These are phyloP conservation scores for Operophtera brumata DNA, from an alignment of 2,888 invertebrate genomes.

Conservation along the genomic window DNA sequence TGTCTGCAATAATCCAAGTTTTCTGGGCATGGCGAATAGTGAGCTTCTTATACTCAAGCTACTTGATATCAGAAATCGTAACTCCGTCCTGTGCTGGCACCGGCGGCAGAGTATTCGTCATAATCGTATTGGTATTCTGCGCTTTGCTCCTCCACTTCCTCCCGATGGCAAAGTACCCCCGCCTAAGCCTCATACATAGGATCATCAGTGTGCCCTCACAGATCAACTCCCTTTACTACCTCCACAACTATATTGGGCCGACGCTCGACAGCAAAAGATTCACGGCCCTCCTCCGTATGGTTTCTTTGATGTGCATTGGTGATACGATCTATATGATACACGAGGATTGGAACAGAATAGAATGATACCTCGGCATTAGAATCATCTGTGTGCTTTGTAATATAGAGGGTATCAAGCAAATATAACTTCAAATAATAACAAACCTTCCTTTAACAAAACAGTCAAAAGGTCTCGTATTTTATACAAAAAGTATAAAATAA, in stretches of 20 bases:
- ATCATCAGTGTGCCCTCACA: conserved; percentile 50
- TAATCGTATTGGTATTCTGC: conserved; percentile 31
- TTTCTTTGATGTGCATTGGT: conserved; percentile 41
- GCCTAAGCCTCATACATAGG: conserved; percentile 45
- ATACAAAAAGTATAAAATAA: too few relatives aligned
- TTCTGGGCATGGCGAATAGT: conserved; percentile 47
- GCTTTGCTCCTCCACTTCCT: conserved; percentile 37
- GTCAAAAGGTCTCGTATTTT: too few relatives aligned
- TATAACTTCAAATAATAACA: too few relatives aligned
- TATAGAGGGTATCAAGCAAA: too few relatives aligned
- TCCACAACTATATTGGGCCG: conserved; percentile 42
- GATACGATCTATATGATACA: conserved; percentile 49
- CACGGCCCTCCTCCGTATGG: conserved; percentile 36
- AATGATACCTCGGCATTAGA: conserved; percentile 4
- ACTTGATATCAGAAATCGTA: conserved; percentile 40
- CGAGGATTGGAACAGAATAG: conserved; percentile 44
- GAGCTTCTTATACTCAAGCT: conserved; percentile 44
- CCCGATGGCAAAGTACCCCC: conserved; percentile 33
- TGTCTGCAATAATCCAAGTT: conserved; percentile 34
- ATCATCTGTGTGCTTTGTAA: not conserved
- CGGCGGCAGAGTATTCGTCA: conserved; percentile 17
- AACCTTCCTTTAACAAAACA: too few relatives aligned
- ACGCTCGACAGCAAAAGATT: conserved; percentile 39
- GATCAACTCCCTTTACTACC: conserved; percentile 42
- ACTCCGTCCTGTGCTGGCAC: conserved; percentile 31